Percentiles rank a stretch among this genome's conserved stretches.
Evolutionary conservation across 2,113 vertebrate species (phyloP).

Genomic region (Istiophorus platypterus): DNA sequence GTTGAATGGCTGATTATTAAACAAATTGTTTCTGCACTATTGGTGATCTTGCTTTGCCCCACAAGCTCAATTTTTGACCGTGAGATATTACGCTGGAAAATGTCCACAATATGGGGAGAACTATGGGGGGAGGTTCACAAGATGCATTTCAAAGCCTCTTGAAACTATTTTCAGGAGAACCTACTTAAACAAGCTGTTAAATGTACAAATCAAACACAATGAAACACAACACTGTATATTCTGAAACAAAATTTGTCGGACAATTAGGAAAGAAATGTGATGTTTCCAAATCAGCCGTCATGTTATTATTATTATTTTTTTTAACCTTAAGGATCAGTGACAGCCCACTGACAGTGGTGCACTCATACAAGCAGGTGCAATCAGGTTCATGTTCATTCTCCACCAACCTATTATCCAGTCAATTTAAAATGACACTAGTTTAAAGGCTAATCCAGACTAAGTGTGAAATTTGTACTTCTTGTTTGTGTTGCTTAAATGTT

Average conservation of each 20-base stretch:
- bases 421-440: slow-evolving; percentile 30
- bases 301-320: too few relatives aligned
- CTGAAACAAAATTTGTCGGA: background rate
- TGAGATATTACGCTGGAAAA: background rate
- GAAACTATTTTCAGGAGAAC: background rate
- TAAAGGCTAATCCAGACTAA: slow-evolving; percentile 25
- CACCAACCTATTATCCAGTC: slow-evolving; percentile 17
- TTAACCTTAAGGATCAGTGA: slow-evolving; percentile 1
- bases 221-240: background rate
- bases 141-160: background rate
- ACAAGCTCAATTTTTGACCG: background rate
- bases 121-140: background rate
- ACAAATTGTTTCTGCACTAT: background rate
- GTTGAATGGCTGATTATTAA: background rate
- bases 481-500: background rate
- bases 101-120: background rate
- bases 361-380: slow-evolving; percentile 20
- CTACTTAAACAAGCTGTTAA: background rate
- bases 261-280: background rate
- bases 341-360: background rate
- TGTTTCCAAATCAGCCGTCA: background rate
- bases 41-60: background rate
- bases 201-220: background rate
- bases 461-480: background rate
- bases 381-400: slow-evolving; percentile 32